Evolutionary conservation across 2,797 vertebrate genomes (phyloP), one percentile per base, ranked within the genome.

Genomic region (Mus caroli): DNA sequence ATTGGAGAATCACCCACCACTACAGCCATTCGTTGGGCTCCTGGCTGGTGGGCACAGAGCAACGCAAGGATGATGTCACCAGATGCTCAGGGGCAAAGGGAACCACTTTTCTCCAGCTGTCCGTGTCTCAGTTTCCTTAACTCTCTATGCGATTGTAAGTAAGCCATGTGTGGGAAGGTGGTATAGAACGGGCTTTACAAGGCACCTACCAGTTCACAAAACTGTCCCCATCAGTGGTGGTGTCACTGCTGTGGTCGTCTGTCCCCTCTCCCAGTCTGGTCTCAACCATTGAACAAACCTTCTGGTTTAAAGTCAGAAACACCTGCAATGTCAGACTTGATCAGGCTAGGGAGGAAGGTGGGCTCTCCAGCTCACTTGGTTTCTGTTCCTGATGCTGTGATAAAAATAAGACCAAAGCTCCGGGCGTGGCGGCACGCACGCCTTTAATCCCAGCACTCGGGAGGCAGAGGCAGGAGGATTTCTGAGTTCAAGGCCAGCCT

Each of bases 221-320:
- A 17, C 9, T 91, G 9, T 86, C 24, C 12, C 19, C 37, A 8
- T 26, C 43, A 13, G 6, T 20, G 2, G 8, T 50, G 3, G 50
- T 2, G 0, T 19, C 20, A 0, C 0, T 8, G 0, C n/a, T 71
- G 13, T 10, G 71, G 6, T 0, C 83, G 1, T 3, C 80, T 54
- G 11, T 67, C 37, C 8, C 34, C 8, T 67, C 88, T 79, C 26
- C 52, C 14, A 31, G 75, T 40, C 91, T 54, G 34, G 22, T 26
- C 40, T 78, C 76, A 37, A 12, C 56, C 54, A 31, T 37, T 0
- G 2, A 73, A 52, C 46, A 67, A 82, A 83, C 2, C 77, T 46
- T 80, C 76, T 46, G 6, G 37, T 28, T 7, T 15, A 20, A 43
- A 8, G 37, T 64, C 64, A 31, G 62, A 52, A 54, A 54, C 67